Evolutionary conservation across 1,140 invertebrate species (phyloP), one percentile per base, ranked within the genome.

Genomic region (Drosophila kanapiae): DNA sequence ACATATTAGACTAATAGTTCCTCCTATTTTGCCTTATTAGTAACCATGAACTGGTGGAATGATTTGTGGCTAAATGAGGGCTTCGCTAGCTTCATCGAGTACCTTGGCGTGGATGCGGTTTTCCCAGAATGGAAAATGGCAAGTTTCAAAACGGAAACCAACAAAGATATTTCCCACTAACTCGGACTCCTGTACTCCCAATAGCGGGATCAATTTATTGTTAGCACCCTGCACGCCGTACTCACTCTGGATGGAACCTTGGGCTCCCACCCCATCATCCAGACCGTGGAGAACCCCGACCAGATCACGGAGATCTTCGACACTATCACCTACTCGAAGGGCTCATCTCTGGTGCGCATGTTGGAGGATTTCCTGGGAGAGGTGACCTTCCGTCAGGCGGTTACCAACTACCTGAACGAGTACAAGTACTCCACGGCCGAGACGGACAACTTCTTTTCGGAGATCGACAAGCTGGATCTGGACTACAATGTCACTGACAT

Each of bases 31-130:
- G n/a, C 7, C 5, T 18, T 45, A 6, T 94, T 94, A 87, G 97
- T 98, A 2, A 98, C 97, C n/a, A 96, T 98, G 95, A 94, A 95
- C 65, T 98, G 97, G 97, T 99, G 98, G 98, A 96, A 97, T 91
- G 97, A 98, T 93, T 93, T 99, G 0, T 99, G 97, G 97, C 94
- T 98, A n/a, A 98, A 98, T 92, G 97, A 98, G 94, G 97, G 98
- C 9, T 98, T 99, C 88, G 98, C 98, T 8, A 96, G 95, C 33
- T 99, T 96, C 81, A 97, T 98, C 93, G 95, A 97, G 93, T 96
- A 95, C 69, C 96, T 97, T 87, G 96, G 96, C 54, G 94, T 96
- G 6, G 93, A 96, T 91, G 93, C 94, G 27, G 94, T 96, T 11
- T 94, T 97, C 82, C 96, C 96, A 7, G 95, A 96, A 48, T 99